These are phyloP conservation scores for Amyelois transitella DNA, from an alignment of 1,140 invertebrate species.

Conservation along the genomic window DNA sequence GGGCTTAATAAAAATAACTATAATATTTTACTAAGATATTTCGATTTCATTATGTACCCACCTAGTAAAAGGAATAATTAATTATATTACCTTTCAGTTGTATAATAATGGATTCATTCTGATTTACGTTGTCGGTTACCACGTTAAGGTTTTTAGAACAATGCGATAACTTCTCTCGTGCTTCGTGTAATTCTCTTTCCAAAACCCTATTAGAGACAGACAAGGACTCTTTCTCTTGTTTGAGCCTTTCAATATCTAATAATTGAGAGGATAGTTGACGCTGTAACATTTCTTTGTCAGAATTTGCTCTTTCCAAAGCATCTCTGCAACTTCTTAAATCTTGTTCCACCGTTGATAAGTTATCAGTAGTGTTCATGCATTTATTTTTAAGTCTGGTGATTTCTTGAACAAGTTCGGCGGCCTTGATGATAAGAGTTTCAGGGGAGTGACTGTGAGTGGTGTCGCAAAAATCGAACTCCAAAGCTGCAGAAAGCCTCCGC, in stretches of 20 bases:
- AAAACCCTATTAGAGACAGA: conserved; percentile 79
- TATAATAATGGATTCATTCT: conserved; percentile 79
- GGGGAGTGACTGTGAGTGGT: conserved; percentile 75
- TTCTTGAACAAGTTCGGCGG: conserved; percentile 82
- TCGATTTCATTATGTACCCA: no score
- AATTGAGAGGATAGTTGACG: conserved; percentile 79
- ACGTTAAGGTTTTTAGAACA: conserved; percentile 78
- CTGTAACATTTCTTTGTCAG: conserved; percentile 82
- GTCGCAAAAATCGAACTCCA: conserved; percentile 81
- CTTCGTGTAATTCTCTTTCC: conserved; percentile 79
- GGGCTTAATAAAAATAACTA: no score
- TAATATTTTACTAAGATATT: no score
- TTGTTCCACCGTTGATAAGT: conserved; percentile 77
- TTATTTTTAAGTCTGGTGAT: conserved; percentile 75
- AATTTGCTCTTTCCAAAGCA: conserved; percentile 76
- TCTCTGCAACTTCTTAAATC: conserved; percentile 80
- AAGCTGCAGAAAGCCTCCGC: conserved; percentile 78
- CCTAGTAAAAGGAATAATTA: no score
- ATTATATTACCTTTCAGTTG: conserved; percentile 78
- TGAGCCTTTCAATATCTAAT: conserved; percentile 79
- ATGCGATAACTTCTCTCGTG: conserved; percentile 79
- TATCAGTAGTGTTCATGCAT: conserved; percentile 76
- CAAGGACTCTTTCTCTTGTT: conserved; percentile 81
- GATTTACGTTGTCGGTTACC: conserved; percentile 80
- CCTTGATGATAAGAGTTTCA: conserved; percentile 81